Evolutionary conservation across 2,797 vertebrate species (phyloP).

Genomic region (Gorsachius magnificus): DNA sequence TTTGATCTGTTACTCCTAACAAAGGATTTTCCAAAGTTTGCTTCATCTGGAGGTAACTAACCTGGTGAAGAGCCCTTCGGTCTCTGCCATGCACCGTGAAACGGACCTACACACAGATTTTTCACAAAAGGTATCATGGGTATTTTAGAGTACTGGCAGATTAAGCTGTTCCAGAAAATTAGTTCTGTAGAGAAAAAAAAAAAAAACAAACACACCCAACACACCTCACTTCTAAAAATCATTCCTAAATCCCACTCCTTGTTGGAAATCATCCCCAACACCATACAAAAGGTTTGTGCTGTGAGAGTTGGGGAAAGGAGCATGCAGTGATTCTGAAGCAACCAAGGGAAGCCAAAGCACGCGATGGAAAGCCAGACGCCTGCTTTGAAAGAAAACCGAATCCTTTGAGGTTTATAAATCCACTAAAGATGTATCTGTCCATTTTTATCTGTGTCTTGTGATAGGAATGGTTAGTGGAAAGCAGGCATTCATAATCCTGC

Average conservation of each 20-base stretch:
- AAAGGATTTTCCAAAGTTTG: neutral
- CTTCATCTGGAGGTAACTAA: neutral
- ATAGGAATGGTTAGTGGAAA: neutral
- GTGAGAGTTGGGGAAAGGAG: rapidly evolving
- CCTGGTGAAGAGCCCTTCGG: neutral
- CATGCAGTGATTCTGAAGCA: neutral
- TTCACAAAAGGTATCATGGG: neutral
- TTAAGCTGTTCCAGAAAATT: neutral
- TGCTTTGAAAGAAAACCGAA: neutral
- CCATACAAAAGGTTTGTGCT: neutral
- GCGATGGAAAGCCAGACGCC: neutral
- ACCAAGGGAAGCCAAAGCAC: neutral
- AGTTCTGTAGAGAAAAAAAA: neutral
- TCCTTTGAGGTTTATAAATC: conserved; percentile 23
- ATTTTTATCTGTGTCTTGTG: neutral
- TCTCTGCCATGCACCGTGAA: rapidly evolving
- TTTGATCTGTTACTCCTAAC: neutral
- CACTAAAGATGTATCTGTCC: neutral
- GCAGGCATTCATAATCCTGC: neutral
- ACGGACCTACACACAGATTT: neutral
- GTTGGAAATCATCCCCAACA: neutral
- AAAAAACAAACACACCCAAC: no score
- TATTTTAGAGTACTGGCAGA: neutral
- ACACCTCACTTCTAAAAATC: neutral
- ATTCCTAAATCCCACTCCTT: neutral